Evolutionary conservation across 2,888 invertebrate genomes (phyloP).

Genomic region (Mermis nigrescens): DNA sequence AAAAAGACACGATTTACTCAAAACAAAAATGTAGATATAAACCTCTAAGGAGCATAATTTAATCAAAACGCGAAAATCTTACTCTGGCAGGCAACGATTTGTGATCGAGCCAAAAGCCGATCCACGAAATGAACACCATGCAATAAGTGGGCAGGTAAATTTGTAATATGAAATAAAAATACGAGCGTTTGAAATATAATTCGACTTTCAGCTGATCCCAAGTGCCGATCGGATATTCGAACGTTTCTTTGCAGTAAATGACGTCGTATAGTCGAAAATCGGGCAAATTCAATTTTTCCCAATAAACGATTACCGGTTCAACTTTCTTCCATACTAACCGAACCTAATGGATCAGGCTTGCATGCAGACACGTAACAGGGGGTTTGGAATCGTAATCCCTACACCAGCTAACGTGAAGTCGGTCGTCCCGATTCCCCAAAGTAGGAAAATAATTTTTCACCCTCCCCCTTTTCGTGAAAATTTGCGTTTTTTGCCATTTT

Average conservation of each 20-base stretch:
- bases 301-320: conserved; percentile 4
- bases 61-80: too few relatives aligned
- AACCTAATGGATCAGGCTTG: too few relatives aligned
- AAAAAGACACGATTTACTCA: too few relatives aligned
- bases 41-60: too few relatives aligned
- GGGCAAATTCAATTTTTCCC: conserved; percentile 17
- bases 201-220: conserved; percentile 26
- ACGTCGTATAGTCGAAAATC: conserved; percentile 23
- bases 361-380: too few relatives aligned
- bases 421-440: too few relatives aligned
- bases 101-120: conserved; percentile 30
- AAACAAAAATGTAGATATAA: too few relatives aligned
- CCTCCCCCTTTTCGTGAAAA: too few relatives aligned
- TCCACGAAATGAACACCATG: conserved; percentile 31
- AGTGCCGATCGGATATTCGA: conserved; percentile 28
- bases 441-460: too few relatives aligned
- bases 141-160: conserved; percentile 31
- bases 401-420: too few relatives aligned
- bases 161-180: conserved; percentile 16
- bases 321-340: conserved; percentile 1
- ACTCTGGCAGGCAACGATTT: conserved; percentile 20
- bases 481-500: too few relatives aligned
- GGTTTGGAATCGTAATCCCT: too few relatives aligned
- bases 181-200: conserved; percentile 7
- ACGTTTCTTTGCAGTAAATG: conserved; percentile 25